Evolutionary conservation across 2,113 vertebrate species (phyloP).

Genomic region (Prunella fulvescens): DNA sequence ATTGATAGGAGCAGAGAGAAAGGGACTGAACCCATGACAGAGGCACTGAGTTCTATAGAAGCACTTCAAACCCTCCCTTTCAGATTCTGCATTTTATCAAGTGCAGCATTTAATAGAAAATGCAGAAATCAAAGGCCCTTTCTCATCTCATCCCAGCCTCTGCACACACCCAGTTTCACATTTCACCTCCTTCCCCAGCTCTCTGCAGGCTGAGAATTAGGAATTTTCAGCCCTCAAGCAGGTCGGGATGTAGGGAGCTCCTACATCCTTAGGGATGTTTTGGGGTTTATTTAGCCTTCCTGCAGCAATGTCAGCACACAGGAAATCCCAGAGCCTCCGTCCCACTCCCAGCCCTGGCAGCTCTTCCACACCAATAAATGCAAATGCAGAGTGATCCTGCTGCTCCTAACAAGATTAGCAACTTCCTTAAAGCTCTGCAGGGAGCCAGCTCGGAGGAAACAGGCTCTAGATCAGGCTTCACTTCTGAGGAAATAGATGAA

Average conservation of each 20-base stretch:
- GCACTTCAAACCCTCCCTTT: neutral
- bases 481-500: neutral
- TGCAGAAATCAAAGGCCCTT: neutral
- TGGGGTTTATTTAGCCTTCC: fast-evolving
- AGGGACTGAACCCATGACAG: neutral
- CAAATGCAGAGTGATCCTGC: neutral
- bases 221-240: neutral
- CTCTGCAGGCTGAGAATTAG: neutral
- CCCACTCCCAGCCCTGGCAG: neutral
- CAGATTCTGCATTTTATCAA: neutral
- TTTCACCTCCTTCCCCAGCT: neutral
- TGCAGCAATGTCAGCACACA: fast-evolving
- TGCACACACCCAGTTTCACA: fast-evolving
- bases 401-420: slow-evolving; percentile 39
- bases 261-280: neutral
- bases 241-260: neutral
- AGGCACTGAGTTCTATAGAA: neutral
- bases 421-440: slow-evolving; percentile 38
- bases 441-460: neutral
- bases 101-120: neutral
- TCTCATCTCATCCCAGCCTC: neutral
- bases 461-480: neutral
- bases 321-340: neutral
- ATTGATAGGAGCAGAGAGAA: neutral
- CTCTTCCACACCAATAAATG: neutral